Base-by-base conservation (phyloP, 2,113 vertebrate genomes). In the Onychorhynchus coronatus region DNA sequence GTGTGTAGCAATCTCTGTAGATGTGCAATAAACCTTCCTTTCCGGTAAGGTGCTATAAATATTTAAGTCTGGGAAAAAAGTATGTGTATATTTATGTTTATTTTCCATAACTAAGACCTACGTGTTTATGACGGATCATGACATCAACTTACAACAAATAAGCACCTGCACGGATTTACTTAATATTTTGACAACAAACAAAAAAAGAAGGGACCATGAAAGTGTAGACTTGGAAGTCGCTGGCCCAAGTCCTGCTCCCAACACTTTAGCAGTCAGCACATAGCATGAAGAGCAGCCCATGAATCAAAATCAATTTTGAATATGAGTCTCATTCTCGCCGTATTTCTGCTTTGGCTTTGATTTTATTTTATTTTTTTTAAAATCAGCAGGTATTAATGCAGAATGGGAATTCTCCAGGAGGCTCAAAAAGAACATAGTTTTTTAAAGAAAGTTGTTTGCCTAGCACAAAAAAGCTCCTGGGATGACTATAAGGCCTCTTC, bases 301-400 rank as follows among this genome's bases (percentile, higher is more conserved):
- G 93, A 92, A 95, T 91, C 88, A 91, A 91, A 93, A 91, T 52
- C 92, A 85, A 15, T 72, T 46, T 37, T 66, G 70, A 85, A 91
- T 85, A 87, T 1, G 0, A 86, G 49, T 68, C 62, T 93, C 37
- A 50, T 86, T 94, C 83, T 79, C 12, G 25, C 37, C 1, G 0
- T 49, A 47, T 33, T 89, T 86, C 33, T 91, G 17, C 6, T 88
- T 81, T 52, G 47, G n/a, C 59, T 95, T 93, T 78, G 78, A 68
- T 77, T 85, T 59, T 82, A 46, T 39, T 63, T 41, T 63, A 59
- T 66, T 35, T 41, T 31, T n/a, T 33, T 42, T 56, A 47, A 5
- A 24, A 91, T 71, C 68, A 72, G 44, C 37, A 52, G 52, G 31
- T 41, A 86, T 47, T 50, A 89, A 92, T 66, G 73, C 41, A 68